Base-by-base conservation (phyloP, 64 coral and sea anemone species). In the Astreopora myriophthalma region DNA sequence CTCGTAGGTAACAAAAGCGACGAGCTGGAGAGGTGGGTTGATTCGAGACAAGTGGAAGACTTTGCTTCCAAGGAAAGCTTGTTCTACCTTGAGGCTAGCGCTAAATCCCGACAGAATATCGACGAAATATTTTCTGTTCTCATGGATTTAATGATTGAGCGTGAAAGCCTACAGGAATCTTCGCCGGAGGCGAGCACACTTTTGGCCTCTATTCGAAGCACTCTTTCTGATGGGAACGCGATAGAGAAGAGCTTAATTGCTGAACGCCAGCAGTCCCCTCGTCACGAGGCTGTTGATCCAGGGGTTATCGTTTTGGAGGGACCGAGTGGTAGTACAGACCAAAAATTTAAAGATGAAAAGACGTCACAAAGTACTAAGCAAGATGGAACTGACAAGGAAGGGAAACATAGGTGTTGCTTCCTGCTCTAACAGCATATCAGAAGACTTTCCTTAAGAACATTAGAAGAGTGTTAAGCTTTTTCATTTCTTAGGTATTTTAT, bases 1-100 rank as follows among this genome's bases (percentile, higher is more conserved):
- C 87, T 97, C 8, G 95, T 97, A 42, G 91, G 95, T n/a, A 97
- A 97, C 80, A 94, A 97, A 71, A 94, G 49, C 28, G 95, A 96
- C 69, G 84, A 73, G 20, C n/a, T n/a, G 62, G 63, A 69, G 63
- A 60, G 82, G 16, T 37, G 39, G 19, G 24, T 42, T 28, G 69
- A 86, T 35, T 6, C 34, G 23, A 63, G 60, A 37, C 42, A 48
- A 19, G 69, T 87, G 78, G 35, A 86, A 55, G 17, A 66, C 26
- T 90, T 85, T 73, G 91, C 87, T 2, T 17, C 36, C 30, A 85
- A 46, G 5, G 76, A 90, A 10, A 52, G 51, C 16, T 65, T 85
- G 51, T 94, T 96, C 38, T 96, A 96, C 79, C 67, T 96, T 1
- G 95, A 96, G 61, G 89, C 91, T 0, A 96, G 95, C 19, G 87